A percentile compares a stretch with the other conserved stretches of the same genome.
Evolutionary conservation across 2,113 vertebrate species (phyloP).

Genomic region (Gorsachius goisagi): DNA sequence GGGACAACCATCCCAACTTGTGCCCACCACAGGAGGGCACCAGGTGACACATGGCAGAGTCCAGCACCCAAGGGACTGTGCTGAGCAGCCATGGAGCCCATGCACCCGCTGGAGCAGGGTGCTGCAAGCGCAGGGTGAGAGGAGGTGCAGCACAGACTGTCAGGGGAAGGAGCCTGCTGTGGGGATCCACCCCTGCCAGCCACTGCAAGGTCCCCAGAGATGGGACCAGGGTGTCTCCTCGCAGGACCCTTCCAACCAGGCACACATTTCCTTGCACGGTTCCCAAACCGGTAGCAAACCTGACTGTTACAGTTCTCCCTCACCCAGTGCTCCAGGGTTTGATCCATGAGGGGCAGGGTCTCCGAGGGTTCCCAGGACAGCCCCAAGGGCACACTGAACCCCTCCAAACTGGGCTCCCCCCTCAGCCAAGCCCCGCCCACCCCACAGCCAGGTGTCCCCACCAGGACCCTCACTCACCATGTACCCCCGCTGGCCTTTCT

Average conservation of each 20-base stretch:
- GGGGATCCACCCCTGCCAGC: not conserved
- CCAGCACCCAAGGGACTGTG: not conserved
- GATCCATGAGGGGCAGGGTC: not conserved
- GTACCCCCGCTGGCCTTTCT: slow-evolving; percentile 76
- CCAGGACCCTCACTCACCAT: slow-evolving; percentile 67
- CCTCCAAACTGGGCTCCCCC: not conserved
- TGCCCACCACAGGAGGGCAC: not conserved
- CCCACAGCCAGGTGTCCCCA: rapidly evolving
- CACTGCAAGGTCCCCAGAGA: not conserved
- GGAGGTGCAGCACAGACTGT: not conserved
- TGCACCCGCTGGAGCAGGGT: rapidly evolving
- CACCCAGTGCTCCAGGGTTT: not conserved
- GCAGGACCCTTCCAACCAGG: not conserved
- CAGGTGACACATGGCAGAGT: not conserved
- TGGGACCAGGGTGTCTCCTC: rapidly evolving
- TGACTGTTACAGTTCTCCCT: not conserved
- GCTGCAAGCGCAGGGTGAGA: not conserved
- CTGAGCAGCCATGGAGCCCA: not conserved
- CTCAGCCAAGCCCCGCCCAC: rapidly evolving
- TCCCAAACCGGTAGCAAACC: not conserved
- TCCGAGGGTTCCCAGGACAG: not conserved
- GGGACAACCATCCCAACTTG: not conserved
- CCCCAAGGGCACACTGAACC: rapidly evolving
- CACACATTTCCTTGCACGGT: not conserved
- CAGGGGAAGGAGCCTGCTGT: not conserved